Conservation (phyloP, 35 echinoderm and acorn worm species). For the Heliocidaris erythrogramma region DNA sequence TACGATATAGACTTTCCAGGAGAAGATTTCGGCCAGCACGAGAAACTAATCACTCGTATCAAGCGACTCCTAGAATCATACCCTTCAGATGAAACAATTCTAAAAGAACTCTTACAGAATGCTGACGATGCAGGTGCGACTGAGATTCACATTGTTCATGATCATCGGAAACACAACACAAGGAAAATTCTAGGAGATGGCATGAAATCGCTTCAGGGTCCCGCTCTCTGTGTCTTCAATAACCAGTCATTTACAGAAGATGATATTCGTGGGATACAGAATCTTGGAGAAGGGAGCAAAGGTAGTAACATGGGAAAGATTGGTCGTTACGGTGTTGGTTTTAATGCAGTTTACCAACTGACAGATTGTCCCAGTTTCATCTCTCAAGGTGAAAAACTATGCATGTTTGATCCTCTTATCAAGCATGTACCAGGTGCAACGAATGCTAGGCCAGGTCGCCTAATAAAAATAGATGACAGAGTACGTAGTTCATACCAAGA, state of each 20-base stretch:
- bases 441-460: conserved; percentile 46
- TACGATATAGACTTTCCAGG: conserved; percentile 45
- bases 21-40: conserved; percentile 76
- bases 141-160: conserved; percentile 83
- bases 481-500: conserved; percentile 59
- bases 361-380: conserved; percentile 89
- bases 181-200: conserved; percentile 54
- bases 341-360: conserved; percentile 88
- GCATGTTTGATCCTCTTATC: conserved; percentile 78
- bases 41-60: conserved; percentile 77
- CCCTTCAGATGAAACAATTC: conserved; percentile 64
- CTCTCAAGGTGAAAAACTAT: conserved; percentile 54
- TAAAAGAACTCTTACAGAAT: conserved; percentile 98
- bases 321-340: conserved; percentile 87
- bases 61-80: conserved; percentile 75
- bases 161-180: conserved; percentile 48
- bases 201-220: conserved; percentile 69
- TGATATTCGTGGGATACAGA: conserved; percentile 86
- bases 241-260: conserved; percentile 72
- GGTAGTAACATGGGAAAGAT: conserved; percentile 40
- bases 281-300: conserved; percentile 80
- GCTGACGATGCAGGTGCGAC: conserved; percentile 91
- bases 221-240: conserved; percentile 84
- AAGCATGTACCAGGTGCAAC: conserved; percentile 69
- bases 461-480: conserved; percentile 15